These are phyloP conservation scores for Azorinus chamasolen DNA, from an alignment of 2,888 invertebrate species.

Conservation along the genomic window DNA sequence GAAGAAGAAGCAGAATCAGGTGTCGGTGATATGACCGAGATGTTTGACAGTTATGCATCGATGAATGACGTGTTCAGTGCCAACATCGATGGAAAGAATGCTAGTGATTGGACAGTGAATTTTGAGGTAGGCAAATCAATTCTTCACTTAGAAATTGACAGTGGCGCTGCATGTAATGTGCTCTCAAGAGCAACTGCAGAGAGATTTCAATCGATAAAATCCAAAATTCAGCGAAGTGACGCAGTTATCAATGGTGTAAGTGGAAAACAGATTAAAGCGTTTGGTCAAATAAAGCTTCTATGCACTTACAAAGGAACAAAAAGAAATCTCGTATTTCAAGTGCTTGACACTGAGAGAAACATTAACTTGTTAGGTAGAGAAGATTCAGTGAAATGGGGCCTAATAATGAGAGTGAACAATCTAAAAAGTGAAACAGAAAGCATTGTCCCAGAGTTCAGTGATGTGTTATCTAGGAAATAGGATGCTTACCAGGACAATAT, in stretches of 20 bases:
- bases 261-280: no score
- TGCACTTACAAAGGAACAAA: conserved; percentile 26
- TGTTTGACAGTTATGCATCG: conserved; percentile 9
- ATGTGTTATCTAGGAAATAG: conserved; percentile 19
- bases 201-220: conserved; percentile 18
- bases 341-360: conserved; percentile 24
- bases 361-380: conserved; percentile 32
- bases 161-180: conserved; percentile 42
- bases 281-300: conserved; percentile 34
- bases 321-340: conserved; percentile 26
- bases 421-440: conserved; percentile 9
- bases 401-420: conserved; percentile 28
- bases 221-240: conserved; percentile 8
- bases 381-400: conserved; percentile 36
- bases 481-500: conserved; percentile 43
- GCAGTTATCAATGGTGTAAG: conserved; percentile 24
- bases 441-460: conserved; percentile 11
- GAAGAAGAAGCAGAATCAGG: conserved; percentile 10
- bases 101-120: conserved; percentile 16
- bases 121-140: conserved; percentile 13
- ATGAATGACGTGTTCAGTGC: conserved; percentile 4
- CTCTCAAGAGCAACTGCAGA: conserved; percentile 23
- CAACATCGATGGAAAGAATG: not conserved
- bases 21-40: not conserved
- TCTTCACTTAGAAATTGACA: conserved; percentile 20